phyloP scores from a whole-genome alignment of 2,797 vertebrate species.

The Liasis olivaceus region DNA sequence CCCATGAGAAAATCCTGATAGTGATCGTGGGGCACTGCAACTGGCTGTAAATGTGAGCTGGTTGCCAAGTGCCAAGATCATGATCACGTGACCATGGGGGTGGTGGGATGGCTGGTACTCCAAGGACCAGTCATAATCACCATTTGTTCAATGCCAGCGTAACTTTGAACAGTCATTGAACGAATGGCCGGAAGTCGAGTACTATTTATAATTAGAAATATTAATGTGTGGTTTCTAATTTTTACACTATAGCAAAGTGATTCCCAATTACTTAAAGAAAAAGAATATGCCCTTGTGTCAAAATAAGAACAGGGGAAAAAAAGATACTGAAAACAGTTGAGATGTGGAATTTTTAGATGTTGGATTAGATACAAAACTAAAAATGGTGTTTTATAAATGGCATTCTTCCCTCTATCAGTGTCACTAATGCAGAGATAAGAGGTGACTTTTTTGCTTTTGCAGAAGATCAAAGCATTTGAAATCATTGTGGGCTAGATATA shows the following conservation, averaged over 20 bases:
- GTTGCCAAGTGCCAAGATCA: too few species aligned
- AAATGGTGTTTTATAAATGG: too few species aligned
- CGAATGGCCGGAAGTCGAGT: too few species aligned
- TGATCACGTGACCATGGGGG: too few species aligned
- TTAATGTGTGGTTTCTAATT: slow-evolving; percentile 15
- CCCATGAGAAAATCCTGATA: too few species aligned
- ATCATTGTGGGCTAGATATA: neutral
- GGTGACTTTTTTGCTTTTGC: neutral
- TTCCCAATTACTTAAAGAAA: slow-evolving; percentile 8
- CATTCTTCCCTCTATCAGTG: too few species aligned
- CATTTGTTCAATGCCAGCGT: too few species aligned
- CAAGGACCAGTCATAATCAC: too few species aligned
- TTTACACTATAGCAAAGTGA: neutral
- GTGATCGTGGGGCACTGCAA: too few species aligned
- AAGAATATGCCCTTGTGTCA: neutral
- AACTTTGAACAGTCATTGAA: too few species aligned
- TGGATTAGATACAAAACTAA: neutral
- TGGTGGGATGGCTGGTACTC: too few species aligned
- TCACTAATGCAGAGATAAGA: neutral
- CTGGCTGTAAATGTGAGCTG: too few species aligned
- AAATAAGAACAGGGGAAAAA: neutral
- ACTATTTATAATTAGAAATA: neutral
- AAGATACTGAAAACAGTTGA: neutral
- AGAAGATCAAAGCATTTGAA: neutral
- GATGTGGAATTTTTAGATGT: neutral